A percentile compares a stretch with the other conserved stretches of the same genome.
Conservation (phyloP, 2,797 vertebrate species). For the Myotis pilosus region DNA sequence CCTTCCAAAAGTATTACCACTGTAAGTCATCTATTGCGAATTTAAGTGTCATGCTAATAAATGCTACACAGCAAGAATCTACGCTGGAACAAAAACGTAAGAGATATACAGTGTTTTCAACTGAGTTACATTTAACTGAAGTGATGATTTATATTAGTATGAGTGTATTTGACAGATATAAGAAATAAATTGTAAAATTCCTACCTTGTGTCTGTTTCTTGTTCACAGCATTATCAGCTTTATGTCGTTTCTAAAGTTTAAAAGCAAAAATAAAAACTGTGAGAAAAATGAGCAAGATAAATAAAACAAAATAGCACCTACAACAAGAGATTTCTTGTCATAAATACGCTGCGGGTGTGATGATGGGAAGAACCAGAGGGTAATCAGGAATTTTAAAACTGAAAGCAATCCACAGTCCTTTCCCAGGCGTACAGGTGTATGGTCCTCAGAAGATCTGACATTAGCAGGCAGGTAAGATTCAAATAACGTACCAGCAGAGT, state of each 20-base stretch:
- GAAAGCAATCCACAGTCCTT: not conserved
- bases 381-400: not conserved
- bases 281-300: not conserved
- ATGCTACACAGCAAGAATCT: not conserved
- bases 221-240: conserved; percentile 96
- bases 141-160: not conserved
- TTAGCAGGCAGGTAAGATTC: not conserved
- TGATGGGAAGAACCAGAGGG: not conserved
- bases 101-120: not conserved
- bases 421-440: not conserved
- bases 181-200: conserved; percentile 52
- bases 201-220: conserved; percentile 99
- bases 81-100: not conserved
- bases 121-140: not conserved
- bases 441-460: not conserved
- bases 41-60: conserved; percentile 11
- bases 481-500: not conserved
- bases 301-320: not conserved
- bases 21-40: not conserved
- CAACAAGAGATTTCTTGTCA: not conserved
- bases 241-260: conserved; percentile 95
- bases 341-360: not conserved
- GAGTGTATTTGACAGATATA: not conserved
- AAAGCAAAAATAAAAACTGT: conserved; percentile 68
- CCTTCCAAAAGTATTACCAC: conserved; percentile 40